phyloP scores from a whole-genome alignment of 2,888 invertebrate species.

The Ectobius pallidus region DNA sequence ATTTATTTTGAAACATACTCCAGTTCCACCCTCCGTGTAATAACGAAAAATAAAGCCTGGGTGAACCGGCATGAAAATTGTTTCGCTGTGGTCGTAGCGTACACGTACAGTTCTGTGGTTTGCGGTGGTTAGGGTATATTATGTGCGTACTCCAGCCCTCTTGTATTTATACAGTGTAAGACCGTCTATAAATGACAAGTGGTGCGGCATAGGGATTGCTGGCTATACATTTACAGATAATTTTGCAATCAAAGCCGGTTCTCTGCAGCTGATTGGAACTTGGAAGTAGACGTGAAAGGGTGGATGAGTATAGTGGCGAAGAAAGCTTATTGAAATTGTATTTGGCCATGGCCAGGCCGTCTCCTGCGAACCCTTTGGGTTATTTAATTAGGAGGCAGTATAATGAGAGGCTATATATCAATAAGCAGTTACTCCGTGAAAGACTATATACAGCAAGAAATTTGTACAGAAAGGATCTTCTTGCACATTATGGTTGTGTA shows the following conservation, averaged over 20 bases:
- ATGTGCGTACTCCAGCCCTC: too few relatives aligned
- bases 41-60: too few relatives aligned
- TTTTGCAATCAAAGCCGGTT: background rate
- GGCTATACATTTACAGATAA: background rate
- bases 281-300: slow-evolving; percentile 32
- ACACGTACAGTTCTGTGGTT: too few relatives aligned
- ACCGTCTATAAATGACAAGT: background rate
- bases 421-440: slow-evolving; percentile 61
- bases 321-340: background rate
- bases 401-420: slow-evolving; percentile 63
- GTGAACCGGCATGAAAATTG: too few relatives aligned
- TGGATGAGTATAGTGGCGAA: background rate
- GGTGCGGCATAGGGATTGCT: background rate
- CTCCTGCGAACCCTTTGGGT: slow-evolving; percentile 62
- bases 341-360: slow-evolving; percentile 55
- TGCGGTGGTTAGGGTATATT: too few relatives aligned
- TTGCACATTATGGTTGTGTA: slow-evolving; percentile 93
- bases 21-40: too few relatives aligned
- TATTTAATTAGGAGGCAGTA: slow-evolving; percentile 68
- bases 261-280: slow-evolving; percentile 36
- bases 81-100: too few relatives aligned
- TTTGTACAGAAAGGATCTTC: slow-evolving; percentile 82
- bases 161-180: background rate
- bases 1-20: too few relatives aligned
- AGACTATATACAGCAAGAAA: slow-evolving; percentile 73